Conservation (phyloP, 1,140 invertebrate genomes). For the Frieseomelitta varia region DNA sequence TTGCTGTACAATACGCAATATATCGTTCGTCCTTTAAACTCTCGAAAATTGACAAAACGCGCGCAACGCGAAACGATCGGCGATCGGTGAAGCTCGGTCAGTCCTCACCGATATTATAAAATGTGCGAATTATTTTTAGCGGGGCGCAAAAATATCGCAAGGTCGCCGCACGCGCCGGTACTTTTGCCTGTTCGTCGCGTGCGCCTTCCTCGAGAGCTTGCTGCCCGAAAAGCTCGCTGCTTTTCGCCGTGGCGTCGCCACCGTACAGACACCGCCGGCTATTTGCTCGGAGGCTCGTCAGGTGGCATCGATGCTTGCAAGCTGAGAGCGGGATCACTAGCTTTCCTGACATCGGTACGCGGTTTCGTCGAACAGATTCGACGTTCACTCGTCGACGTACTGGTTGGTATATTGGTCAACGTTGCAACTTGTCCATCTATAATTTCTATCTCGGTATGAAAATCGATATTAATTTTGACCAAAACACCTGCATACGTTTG, state of each 20-base stretch:
- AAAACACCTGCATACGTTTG: no score
- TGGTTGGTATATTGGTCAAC: not conserved
- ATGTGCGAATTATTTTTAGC: slow-evolving; percentile 81
- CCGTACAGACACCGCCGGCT: slow-evolving; percentile 14
- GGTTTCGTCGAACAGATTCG: not conserved
- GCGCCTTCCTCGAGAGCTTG: slow-evolving; percentile 29
- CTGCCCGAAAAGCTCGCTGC: slow-evolving; percentile 15
- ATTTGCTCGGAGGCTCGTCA: slow-evolving; percentile 36
- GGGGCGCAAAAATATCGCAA: slow-evolving; percentile 79
- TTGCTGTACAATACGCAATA: not conserved
- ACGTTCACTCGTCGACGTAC: not conserved
- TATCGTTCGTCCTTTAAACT: not conserved
- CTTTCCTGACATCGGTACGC: slow-evolving; percentile 31
- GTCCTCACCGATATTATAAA: slow-evolving; percentile 76
- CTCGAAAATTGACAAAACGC: slow-evolving; percentile 28
- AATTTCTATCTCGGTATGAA: not conserved
- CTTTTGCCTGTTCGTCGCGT: slow-evolving; percentile 50
- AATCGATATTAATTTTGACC: not conserved
- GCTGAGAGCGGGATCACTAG: slow-evolving; percentile 17
- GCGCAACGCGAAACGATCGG: slow-evolving; percentile 48
- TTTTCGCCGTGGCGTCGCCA: slow-evolving; percentile 49
- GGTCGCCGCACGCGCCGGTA: slow-evolving; percentile 75
- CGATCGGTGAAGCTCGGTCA: slow-evolving; percentile 58
- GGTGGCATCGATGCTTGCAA: slow-evolving; percentile 36
- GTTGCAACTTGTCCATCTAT: not conserved